Evolutionary conservation across 2,797 vertebrate species (phyloP).

Genomic region (Hybognathus amarus): DNA sequence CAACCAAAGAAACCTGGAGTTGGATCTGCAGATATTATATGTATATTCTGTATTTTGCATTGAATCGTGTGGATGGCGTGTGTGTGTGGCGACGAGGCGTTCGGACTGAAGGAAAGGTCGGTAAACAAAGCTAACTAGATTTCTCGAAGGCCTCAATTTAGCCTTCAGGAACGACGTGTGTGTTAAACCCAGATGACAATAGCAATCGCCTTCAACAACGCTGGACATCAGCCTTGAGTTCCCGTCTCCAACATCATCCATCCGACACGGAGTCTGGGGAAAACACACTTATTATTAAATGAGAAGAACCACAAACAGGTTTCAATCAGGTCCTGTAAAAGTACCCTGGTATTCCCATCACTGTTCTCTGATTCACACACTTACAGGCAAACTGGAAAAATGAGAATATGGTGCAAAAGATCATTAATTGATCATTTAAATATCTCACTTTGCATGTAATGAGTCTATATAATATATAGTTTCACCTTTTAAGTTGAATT

Average conservation of each 20-base stretch:
- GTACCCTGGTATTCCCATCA: neutral
- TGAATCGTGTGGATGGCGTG: neutral
- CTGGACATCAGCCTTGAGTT: neutral
- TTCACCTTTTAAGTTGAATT: no score
- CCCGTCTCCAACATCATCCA: neutral
- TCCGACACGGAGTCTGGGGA: neutral
- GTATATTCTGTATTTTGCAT: neutral
- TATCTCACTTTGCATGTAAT: no score
- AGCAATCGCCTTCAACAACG: neutral
- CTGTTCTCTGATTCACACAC: constrained; percentile 4
- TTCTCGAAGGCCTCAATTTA: constrained; percentile 17
- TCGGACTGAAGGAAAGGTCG: neutral
- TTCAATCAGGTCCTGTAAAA: no score
- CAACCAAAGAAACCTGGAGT: no score
- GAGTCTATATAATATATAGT: no score
- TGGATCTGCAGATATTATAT: neutral
- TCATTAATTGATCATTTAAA: no score
- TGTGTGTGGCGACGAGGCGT: neutral
- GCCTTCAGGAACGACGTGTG: neutral
- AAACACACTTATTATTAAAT: neutral
- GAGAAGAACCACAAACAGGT: neutral
- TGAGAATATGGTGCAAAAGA: no score
- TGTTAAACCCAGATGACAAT: neutral
- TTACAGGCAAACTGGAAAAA: neutral
- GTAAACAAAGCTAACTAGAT: constrained; percentile 23